Percentiles rank a stretch among this genome's conserved stretches.
Evolutionary conservation across 1,140 invertebrate species (phyloP).

Genomic region (Caerostris extrusa): DNA sequence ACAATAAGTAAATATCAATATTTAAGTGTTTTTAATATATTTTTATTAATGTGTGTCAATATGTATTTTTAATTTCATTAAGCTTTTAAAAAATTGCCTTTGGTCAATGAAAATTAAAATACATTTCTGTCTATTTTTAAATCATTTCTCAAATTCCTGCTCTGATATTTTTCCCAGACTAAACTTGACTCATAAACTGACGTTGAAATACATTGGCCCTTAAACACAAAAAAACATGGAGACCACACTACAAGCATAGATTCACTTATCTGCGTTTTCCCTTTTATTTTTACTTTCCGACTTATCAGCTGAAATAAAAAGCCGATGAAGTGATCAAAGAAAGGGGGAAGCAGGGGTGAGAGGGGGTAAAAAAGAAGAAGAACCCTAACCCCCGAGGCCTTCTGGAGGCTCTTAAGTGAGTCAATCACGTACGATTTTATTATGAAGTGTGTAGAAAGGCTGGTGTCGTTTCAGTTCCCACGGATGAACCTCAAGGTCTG

Average conservation of each 20-base stretch:
- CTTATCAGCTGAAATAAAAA: conserved; percentile 50
- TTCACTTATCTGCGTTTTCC: conserved; percentile 12
- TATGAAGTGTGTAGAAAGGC: conserved; percentile 56
- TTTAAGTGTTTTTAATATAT: no score
- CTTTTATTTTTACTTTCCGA: not conserved
- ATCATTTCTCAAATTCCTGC: no score
- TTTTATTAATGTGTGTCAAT: no score
- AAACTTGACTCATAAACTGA: not conserved
- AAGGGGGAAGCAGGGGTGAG: not conserved
- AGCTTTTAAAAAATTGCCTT: no score
- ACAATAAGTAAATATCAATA: no score
- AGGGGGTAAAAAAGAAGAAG: not conserved
- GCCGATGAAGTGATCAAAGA: conserved; percentile 69
- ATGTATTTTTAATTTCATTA: no score
- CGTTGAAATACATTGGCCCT: not conserved
- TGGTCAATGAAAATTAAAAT: no score
- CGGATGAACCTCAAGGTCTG: conserved; percentile 56
- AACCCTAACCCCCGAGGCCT: not conserved
- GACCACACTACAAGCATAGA: conserved; percentile 42
- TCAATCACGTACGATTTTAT: conserved; percentile 68
- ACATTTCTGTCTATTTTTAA: no score
- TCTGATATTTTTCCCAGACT: not conserved
- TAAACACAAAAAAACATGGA: not conserved
- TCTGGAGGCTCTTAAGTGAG: conserved; percentile 18
- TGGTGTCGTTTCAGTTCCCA: conserved; percentile 67